These are phyloP conservation scores for Dolichallabes microphthalmus DNA, from an alignment of 2,113 vertebrate genomes.

Conservation along the genomic window DNA sequence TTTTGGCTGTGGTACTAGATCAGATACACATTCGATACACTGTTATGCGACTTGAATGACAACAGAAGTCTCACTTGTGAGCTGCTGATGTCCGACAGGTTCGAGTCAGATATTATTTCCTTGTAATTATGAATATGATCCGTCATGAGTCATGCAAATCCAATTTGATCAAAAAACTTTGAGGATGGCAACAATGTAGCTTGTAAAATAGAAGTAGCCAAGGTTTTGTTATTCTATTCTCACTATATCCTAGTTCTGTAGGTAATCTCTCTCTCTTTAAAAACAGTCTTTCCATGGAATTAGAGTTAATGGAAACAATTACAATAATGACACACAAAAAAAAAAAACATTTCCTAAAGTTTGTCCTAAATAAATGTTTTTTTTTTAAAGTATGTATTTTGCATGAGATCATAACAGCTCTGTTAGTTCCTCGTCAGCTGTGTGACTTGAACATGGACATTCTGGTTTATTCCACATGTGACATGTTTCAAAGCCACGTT, in stretches of 20 bases:
- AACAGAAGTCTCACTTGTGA: too few relatives aligned
- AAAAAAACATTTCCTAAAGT: background rate
- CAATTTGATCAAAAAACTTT: too few relatives aligned
- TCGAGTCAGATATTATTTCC: too few relatives aligned
- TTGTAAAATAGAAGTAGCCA: too few relatives aligned
- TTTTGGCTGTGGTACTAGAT: too few relatives aligned
- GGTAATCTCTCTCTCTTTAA: background rate
- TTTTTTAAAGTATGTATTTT: too few relatives aligned
- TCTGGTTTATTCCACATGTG: background rate
- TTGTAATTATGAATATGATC: too few relatives aligned
- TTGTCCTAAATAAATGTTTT: background rate
- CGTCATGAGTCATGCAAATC: too few relatives aligned
- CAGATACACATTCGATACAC: too few relatives aligned
- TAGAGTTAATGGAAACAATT: background rate
- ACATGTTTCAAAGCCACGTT: background rate
- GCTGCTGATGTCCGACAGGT: too few relatives aligned
- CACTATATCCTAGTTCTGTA: background rate
- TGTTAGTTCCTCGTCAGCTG: background rate
- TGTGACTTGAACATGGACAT: background rate
- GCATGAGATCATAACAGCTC: background rate
- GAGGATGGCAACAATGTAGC: too few relatives aligned
- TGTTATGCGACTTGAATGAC: too few relatives aligned
- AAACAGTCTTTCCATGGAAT: background rate
- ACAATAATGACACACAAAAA: background rate
- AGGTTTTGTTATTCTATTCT: background rate